phyloP scores from a whole-genome alignment of 2,888 invertebrate genomes.

The Latheticus oryzae region DNA sequence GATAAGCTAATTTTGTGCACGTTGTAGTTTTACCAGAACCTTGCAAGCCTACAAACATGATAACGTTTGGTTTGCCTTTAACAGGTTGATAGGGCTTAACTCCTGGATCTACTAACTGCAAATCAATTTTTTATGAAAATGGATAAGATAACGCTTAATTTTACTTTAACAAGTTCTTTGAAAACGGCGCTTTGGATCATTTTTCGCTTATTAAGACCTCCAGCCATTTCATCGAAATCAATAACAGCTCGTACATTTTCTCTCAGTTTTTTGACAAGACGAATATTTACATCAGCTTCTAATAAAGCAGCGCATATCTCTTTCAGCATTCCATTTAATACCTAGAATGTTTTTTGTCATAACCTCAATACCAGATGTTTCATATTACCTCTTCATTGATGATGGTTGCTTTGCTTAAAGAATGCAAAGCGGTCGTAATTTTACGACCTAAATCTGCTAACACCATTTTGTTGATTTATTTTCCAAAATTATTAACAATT shows the following conservation, averaged over 20 bases:
- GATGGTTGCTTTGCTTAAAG: slow-evolving; percentile 96
- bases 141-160: slow-evolving; percentile 7
- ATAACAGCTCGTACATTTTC: slow-evolving; percentile 98
- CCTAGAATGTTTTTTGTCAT: slow-evolving; percentile 69
- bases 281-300: slow-evolving; percentile 97
- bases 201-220: slow-evolving; percentile 95
- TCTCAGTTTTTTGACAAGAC: slow-evolving; percentile 92
- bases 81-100: slow-evolving; percentile 96
- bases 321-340: slow-evolving; percentile 98
- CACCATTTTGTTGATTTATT: slow-evolving; percentile 80
- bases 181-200: slow-evolving; percentile 99
- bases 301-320: slow-evolving; percentile 97
- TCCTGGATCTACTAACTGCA: slow-evolving; percentile 93
- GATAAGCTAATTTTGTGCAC: slow-evolving; percentile 98
- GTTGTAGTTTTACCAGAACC: slow-evolving; percentile 99
- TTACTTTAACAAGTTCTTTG: slow-evolving; percentile 95
- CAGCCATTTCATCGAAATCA: slow-evolving; percentile 99
- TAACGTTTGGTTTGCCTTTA: slow-evolving; percentile 94
- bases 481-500: neutral
- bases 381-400: slow-evolving; percentile 93
- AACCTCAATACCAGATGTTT: slow-evolving; percentile 52
- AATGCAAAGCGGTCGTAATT: slow-evolving; percentile 97
- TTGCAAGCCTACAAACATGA: slow-evolving; percentile 99
- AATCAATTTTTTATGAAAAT: slow-evolving; percentile 38
- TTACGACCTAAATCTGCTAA: slow-evolving; percentile 99